Evolutionary conservation across 1,140 invertebrate species (phyloP).

Genomic region (Drosophila tsacasi): DNA sequence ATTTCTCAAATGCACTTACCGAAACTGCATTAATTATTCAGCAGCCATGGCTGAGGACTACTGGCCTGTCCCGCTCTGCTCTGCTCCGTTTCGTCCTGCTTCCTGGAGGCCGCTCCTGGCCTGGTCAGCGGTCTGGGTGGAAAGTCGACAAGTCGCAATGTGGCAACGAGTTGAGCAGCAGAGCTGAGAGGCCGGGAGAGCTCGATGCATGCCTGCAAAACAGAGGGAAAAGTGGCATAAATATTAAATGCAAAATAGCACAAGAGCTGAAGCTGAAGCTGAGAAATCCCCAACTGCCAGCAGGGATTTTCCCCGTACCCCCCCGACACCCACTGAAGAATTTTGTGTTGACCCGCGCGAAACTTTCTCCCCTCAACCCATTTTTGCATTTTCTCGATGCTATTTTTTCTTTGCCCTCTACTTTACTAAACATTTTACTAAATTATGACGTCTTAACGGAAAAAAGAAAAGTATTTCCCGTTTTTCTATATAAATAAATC

Average conservation of each 20-base stretch:
- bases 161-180: slow-evolving; percentile 70
- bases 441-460: slow-evolving; percentile 59
- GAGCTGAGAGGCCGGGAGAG: slow-evolving; percentile 52
- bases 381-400: slow-evolving; percentile 4
- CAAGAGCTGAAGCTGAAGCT: slow-evolving; percentile 38
- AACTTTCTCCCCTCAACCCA: background rate
- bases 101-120: slow-evolving; percentile 18
- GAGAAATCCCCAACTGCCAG: slow-evolving; percentile 64
- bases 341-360: slow-evolving; percentile 8
- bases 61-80: slow-evolving; percentile 45
- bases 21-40: slow-evolving; percentile 83
- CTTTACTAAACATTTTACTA: slow-evolving; percentile 57
- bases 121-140: slow-evolving; percentile 69
- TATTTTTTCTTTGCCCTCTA: slow-evolving; percentile 15
- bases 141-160: slow-evolving; percentile 73
- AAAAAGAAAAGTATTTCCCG: background rate
- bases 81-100: slow-evolving; percentile 26
- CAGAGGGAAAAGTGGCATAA: slow-evolving; percentile 61
- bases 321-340: background rate
- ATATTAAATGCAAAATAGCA: slow-evolving; percentile 81
- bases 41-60: slow-evolving; percentile 58
- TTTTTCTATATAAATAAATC: slow-evolving; percentile 70
- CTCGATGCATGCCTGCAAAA: slow-evolving; percentile 71
- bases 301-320: slow-evolving; percentile 25
- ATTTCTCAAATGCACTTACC: slow-evolving; percentile 79